phyloP scores from a whole-genome alignment of 2,113 vertebrate genomes.

The Tragelaphus strepsiceros region DNA sequence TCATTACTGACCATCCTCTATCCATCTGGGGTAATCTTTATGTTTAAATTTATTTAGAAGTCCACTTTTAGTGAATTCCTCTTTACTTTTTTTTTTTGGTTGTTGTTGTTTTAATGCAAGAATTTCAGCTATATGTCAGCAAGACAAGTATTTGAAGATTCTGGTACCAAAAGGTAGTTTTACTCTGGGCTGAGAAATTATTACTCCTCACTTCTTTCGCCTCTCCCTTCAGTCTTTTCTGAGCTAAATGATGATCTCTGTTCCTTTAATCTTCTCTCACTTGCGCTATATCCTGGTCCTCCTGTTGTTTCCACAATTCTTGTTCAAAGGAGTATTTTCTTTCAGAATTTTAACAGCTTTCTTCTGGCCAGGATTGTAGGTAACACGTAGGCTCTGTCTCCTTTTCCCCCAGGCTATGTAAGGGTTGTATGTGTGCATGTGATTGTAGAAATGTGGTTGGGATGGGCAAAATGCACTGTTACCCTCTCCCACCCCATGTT shows the following conservation, averaged over 20 bases:
- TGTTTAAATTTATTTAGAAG: neutral
- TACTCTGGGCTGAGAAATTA: constrained; percentile 8
- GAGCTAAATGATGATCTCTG: neutral
- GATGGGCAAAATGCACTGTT: neutral
- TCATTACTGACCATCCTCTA: neutral
- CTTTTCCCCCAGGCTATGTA: neutral
- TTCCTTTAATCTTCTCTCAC: constrained; percentile 40
- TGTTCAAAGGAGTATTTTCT: constrained; percentile 44
- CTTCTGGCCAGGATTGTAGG: neutral
- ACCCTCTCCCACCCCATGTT: neutral
- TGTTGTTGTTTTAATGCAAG: neutral
- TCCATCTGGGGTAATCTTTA: neutral
- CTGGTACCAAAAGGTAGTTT: neutral
- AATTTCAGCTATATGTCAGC: neutral
- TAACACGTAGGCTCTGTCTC: neutral
- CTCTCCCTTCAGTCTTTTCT: neutral
- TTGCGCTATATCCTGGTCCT: neutral
- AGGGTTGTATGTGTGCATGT: neutral
- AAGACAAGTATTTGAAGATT: constrained; percentile 26
- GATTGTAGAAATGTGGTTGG: neutral
- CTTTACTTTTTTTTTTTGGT: neutral
- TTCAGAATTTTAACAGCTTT: constrained; percentile 36
- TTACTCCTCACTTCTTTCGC: neutral
- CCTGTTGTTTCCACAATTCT: constrained; percentile 29
- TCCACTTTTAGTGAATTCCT: neutral